Percentiles rank a stretch among this genome's conserved stretches.
Conservation (phyloP, 2,888 invertebrate genomes). For the Temnothorax unifasciatus region DNA sequence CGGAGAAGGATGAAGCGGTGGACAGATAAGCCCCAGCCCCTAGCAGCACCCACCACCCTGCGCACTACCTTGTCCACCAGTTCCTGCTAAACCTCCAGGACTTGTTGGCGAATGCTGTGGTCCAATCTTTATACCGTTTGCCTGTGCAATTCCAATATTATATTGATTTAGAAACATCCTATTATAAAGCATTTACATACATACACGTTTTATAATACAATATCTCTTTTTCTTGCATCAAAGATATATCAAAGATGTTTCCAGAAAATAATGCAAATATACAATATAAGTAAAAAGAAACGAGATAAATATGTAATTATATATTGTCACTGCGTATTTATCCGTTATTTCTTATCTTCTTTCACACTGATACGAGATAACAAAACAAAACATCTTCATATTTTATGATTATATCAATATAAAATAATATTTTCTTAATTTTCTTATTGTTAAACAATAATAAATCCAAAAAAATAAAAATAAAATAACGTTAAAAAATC, state of each 20-base stretch:
- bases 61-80: constrained; percentile 93
- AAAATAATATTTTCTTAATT: constrained; percentile 7
- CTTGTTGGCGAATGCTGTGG: constrained; percentile 98
- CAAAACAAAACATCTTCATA: not conserved
- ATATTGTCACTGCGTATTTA: constrained; percentile 10
- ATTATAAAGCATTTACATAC: constrained; percentile 1
- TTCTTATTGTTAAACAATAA: constrained; percentile 4
- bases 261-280: not conserved
- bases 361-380: not conserved
- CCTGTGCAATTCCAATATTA: constrained; percentile 88
- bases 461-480: not conserved
- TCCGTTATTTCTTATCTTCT: not conserved
- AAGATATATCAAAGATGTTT: too few relatives aligned
- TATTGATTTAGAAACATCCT: not conserved
- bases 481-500: not conserved
- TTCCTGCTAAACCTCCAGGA: constrained; percentile 91
- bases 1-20: constrained; percentile 82
- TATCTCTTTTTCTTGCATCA: not conserved
- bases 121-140: constrained; percentile 99
- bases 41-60: constrained; percentile 97
- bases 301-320: constrained; percentile 39
- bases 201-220: not conserved
- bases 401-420: not conserved
- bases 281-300: constrained; percentile 13
- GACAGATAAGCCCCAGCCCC: constrained; percentile 85